phyloP scores from a whole-genome alignment of 2,113 vertebrate species.

The Serinus canaria region DNA sequence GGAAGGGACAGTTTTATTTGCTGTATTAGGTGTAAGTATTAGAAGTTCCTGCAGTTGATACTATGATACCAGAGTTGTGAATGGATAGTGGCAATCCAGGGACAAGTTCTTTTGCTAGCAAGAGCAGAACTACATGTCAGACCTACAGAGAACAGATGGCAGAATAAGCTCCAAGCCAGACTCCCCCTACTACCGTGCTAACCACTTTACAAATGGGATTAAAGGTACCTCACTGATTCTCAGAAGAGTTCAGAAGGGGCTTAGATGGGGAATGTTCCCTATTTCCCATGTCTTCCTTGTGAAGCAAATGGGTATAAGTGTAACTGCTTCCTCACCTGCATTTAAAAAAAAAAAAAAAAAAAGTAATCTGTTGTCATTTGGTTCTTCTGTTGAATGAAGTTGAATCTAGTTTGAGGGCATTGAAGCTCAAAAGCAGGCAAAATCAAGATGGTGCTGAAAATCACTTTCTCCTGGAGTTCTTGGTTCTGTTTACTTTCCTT shows the following conservation, averaged over 20 bases:
- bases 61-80: neutral
- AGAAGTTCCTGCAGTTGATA: neutral
- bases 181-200: neutral
- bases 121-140: neutral
- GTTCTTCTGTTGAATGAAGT: neutral
- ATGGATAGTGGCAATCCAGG: neutral
- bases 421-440: neutral
- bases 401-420: neutral
- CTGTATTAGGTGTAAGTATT: neutral
- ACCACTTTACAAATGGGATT: neutral
- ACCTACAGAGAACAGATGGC: fast-evolving
- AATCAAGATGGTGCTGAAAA: neutral
- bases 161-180: neutral
- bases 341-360: neutral
- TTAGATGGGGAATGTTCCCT: neutral
- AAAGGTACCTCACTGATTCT: neutral
- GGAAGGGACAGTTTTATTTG: neutral
- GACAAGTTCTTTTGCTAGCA: neutral
- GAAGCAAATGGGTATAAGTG: neutral
- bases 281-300: neutral
- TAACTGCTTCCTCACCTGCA: neutral
- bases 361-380: neutral
- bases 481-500: neutral
- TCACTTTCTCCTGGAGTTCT: neutral
- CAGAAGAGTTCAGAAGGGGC: neutral